phyloP scores from a whole-genome alignment of 2,888 invertebrate genomes.

The Sinohyriopsis cumingii region DNA sequence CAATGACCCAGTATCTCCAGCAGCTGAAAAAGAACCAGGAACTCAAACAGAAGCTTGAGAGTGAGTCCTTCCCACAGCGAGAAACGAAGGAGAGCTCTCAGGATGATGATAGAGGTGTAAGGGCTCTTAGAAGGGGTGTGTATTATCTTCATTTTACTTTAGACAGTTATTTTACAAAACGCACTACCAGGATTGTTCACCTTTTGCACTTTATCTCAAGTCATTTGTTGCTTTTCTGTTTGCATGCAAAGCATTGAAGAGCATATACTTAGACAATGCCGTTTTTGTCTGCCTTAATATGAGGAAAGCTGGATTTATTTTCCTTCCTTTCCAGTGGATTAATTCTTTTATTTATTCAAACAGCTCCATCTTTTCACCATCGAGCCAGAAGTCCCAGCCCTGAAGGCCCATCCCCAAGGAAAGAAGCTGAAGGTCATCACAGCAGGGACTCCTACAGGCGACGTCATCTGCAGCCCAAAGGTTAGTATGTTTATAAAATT shows the following conservation, averaged over 20 bases:
- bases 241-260: too few relatives aligned
- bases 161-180: too few relatives aligned
- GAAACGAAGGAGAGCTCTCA: conserved; percentile 39
- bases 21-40: conserved; percentile 57
- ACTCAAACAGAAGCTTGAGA: conserved; percentile 49
- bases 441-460: conserved; percentile 61
- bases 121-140: conserved; percentile 48
- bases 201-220: too few relatives aligned
- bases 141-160: neutral
- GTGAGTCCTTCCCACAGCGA: conserved; percentile 33
- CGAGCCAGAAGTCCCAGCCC: conserved; percentile 64
- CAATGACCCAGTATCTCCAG: conserved; percentile 62
- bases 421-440: conserved; percentile 52
- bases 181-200: too few relatives aligned
- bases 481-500: conserved; percentile 27
- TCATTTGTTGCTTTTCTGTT: too few relatives aligned
- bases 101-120: conserved; percentile 34
- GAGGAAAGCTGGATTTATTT: neutral
- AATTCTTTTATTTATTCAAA: neutral
- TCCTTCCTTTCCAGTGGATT: neutral
- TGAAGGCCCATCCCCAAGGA: conserved; percentile 34
- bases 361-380: conserved; percentile 65
- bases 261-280: too few relatives aligned
- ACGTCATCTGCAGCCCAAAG: conserved; percentile 58
- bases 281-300: too few relatives aligned